Base-by-base conservation (phyloP, 2,113 vertebrate genomes). In the Elephas maximus region DNA sequence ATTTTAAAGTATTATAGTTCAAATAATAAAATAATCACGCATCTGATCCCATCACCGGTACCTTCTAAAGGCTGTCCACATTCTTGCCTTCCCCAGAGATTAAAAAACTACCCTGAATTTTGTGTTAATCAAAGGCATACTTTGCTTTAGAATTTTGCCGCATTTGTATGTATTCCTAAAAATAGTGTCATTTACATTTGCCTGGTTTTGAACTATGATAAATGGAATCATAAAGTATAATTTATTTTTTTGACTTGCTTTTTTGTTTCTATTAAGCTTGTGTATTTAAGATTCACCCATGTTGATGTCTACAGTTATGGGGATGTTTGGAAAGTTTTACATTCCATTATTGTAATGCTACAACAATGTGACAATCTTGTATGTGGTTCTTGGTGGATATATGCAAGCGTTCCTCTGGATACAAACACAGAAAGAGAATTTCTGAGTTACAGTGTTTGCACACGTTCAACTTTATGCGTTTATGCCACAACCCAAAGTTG, bases 201-300 rank as follows among this genome's bases (percentile, higher is more conserved):
- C 51, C 30, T 77, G 37, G 8, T 30, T 90, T 67, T 94, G n/a
- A 90, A 69, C 21, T 51, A 74, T 23, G 28, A 67, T 79, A 87
- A 93, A 91, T 76, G 10, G 90, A 92, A 92, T 69, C 23, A 80
- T 51, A 78, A 93, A 33, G 5, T 85, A 30, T 62, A 24, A 80
- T n/a, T 79, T 90, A 9, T 93, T 67, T 67, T 94, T 88, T 4
- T 62, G 71, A 37, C 8, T 28, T 67, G 4, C 17, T 80, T 6
- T 6, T 62, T 51, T 77, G 41, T 88, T 88, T 90, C 44, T 48
- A 8, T 73, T 77, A 84, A 44, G 45, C 28, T 71, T 12, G 12
- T 44, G 28, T 74, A 23, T 90, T 77, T 94, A 73, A 88, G n/a
- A 62, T 79, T 30, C 15, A 88, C 28, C 26, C 9, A 30, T 84